phyloP scores from a whole-genome alignment of 2,888 invertebrate genomes.

The Vesta saturnalis region DNA sequence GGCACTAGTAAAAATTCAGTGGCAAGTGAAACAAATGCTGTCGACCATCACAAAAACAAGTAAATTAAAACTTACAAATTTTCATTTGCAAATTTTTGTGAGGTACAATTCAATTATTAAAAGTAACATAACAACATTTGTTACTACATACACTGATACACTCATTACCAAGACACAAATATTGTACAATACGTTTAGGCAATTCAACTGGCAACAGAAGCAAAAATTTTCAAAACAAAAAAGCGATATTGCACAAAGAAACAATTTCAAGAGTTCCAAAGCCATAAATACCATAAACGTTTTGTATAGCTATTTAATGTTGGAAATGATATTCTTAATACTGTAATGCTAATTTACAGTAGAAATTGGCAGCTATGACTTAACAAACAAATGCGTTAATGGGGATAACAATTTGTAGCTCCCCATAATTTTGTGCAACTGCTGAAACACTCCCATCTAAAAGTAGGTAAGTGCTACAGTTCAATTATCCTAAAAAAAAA shows the following conservation, averaged over 20 bases:
- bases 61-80: neutral
- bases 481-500: neutral
- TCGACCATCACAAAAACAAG: conserved; percentile 22
- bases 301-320: too few species aligned
- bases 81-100: neutral
- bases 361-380: neutral
- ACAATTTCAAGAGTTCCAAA: neutral
- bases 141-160: conserved; percentile 33
- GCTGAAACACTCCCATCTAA: neutral
- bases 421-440: neutral
- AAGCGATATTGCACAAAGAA: conserved; percentile 15
- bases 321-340: too few species aligned
- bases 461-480: neutral
- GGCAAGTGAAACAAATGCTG: conserved; percentile 40
- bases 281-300: neutral
- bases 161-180: conserved; percentile 20
- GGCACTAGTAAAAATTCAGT: conserved; percentile 56
- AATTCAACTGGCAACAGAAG: neutral
- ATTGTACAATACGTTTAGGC: conserved; percentile 3
- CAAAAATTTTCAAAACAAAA: neutral
- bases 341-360: neutral
- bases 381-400: neutral
- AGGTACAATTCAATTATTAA: conserved; percentile 18
- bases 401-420: neutral
- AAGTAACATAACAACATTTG: conserved; percentile 38